Conservation (phyloP, 2,113 vertebrate species). For the Lichenostomus cassidix region DNA sequence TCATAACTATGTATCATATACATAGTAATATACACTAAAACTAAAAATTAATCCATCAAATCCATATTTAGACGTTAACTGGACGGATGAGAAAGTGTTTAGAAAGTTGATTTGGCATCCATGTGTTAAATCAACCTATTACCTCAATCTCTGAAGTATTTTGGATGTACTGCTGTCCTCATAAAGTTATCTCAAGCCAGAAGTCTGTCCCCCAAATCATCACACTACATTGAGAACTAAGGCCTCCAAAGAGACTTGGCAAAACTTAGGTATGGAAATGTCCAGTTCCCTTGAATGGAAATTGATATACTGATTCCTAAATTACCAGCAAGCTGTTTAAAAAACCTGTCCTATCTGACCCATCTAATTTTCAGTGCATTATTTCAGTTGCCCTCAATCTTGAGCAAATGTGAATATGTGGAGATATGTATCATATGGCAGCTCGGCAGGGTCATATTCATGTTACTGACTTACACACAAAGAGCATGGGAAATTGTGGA, state of each 20-base stretch:
- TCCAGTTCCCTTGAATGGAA: not conserved
- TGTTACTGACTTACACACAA: not conserved
- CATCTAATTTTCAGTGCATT: not conserved
- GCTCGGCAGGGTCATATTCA: not conserved
- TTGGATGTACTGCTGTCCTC: not conserved
- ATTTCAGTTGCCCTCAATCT: not conserved
- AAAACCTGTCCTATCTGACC: not conserved
- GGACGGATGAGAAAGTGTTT: not conserved
- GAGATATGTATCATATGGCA: not conserved
- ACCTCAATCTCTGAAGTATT: not conserved
- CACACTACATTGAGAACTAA: not conserved
- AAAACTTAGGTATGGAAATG: not conserved
- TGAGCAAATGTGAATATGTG: not conserved
- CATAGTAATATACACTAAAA: not conserved
- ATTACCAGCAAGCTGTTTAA: not conserved
- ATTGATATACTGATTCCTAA: not conserved
- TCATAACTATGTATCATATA: too few relatives aligned
- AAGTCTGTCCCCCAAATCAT: not conserved
- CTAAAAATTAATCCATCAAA: not conserved
- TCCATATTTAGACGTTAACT: not conserved
- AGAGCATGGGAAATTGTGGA: not conserved
- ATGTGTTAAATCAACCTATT: not conserved
- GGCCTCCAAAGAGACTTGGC: not conserved
- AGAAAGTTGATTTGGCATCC: not conserved
- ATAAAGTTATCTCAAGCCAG: not conserved